Base-by-base conservation (phyloP, 2,797 vertebrate genomes). In the Xerus rutilus region DNA sequence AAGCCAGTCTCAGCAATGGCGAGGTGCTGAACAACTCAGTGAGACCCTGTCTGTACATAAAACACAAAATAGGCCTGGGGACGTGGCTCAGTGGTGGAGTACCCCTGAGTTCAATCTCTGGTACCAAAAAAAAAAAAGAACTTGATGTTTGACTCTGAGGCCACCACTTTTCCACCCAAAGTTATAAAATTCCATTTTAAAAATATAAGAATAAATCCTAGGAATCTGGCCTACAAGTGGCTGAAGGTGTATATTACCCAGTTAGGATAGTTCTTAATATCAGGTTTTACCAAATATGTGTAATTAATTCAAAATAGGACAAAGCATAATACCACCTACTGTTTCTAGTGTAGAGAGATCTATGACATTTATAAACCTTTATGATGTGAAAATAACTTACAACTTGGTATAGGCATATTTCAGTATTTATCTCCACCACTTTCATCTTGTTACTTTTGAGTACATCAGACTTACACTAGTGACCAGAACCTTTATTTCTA, bases 311-410 rank as follows among this genome's bases (percentile, higher is more conserved):
- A 79, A 47, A 57, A 88, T 23, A 95, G 45, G 39, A 57, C 67
- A 10, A 83, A 86, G 70, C 13, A 32, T 8, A 57, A 52, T n/a
- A 84, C n/a, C 35, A 7, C 17, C 35, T 57, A 84, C 21, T 21
- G 18, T 32, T 93, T 93, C 79, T 79, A 64, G 73, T 32, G 35
- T 49, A 67, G 21, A 43, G 12, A 82, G 45, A 74, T 54, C 78
- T 28, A 23, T 83, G 89, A 76, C 45, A 84, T 32, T n/a, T 17
- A 52, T 47, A 6, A 23, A 11, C 45, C 95, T 97, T 92, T 73
- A 93, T 84, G 87, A 91, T 81, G 88, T 13, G 52, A 95, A 98
- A 96, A 94, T 91, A 96, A 25, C 59, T 96, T 96, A 90, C 54
- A 81, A 96, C 54, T 67, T 32, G 49, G 10, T 74, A 67, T 62